Percentiles rank a stretch among this genome's conserved stretches.
Conservation (phyloP, 2,113 vertebrate species). For the Oxyruncus cristatus region DNA sequence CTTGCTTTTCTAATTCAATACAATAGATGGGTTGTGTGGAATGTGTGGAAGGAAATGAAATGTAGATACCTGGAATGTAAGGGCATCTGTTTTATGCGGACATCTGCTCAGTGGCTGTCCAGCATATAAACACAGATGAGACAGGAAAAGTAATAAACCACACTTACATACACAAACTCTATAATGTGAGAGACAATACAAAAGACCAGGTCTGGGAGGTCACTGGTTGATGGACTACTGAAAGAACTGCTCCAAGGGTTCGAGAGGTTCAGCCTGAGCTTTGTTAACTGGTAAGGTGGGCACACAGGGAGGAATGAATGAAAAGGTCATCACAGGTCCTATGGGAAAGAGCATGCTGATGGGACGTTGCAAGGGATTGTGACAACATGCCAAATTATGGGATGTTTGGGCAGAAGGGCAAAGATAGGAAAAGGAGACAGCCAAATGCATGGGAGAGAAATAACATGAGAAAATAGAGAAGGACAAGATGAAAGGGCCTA, state of each 20-base stretch:
- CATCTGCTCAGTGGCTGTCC: neutral
- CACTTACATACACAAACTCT: fast-evolving
- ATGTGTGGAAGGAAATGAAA: neutral
- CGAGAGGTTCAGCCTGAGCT: neutral
- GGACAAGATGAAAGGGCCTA: neutral
- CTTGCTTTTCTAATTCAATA: neutral
- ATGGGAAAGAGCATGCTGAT: neutral
- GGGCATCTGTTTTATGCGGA: neutral
- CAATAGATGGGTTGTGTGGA: neutral
- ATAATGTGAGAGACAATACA: neutral
- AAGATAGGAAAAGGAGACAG: neutral
- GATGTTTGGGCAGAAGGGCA: neutral
- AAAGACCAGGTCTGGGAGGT: neutral
- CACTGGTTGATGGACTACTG: neutral
- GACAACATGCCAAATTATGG: neutral
- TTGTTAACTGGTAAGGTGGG: neutral
- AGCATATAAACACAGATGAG: neutral
- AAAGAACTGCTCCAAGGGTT: neutral
- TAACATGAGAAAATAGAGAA: neutral
- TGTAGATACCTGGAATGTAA: neutral
- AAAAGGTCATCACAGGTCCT: neutral
- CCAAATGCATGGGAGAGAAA: neutral
- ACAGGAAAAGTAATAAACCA: neutral
- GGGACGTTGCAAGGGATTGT: neutral
- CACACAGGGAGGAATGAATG: neutral